Conservation (phyloP, 2,113 vertebrate genomes). For the Scopus umbretta region DNA sequence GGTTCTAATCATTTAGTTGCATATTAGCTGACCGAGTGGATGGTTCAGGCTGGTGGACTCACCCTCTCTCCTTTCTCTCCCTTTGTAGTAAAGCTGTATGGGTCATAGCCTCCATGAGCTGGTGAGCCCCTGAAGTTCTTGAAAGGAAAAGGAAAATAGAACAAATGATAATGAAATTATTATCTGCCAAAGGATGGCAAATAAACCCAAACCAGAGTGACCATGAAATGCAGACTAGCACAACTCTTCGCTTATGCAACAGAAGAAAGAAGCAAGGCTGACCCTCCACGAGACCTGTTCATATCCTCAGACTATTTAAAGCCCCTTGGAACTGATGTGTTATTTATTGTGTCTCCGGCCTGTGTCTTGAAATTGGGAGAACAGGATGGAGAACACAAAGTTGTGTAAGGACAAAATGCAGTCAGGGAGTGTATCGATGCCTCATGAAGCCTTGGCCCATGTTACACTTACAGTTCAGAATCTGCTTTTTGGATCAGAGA, state of each 20-base stretch:
- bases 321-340: neutral
- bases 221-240: neutral
- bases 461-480: neutral
- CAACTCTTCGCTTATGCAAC: neutral
- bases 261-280: neutral
- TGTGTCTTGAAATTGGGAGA: neutral
- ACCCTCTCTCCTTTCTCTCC: conserved; percentile 86
- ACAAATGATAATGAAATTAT: neutral
- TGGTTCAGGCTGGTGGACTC: conserved; percentile 3
- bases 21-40: neutral
- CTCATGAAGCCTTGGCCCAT: neutral
- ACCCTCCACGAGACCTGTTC: neutral
- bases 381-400: neutral
- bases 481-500: neutral
- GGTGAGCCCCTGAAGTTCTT: conserved; percentile 61
- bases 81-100: conserved; percentile 72
- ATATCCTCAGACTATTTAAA: neutral
- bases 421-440: neutral
- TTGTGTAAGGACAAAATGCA: neutral
- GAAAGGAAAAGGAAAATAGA: neutral
- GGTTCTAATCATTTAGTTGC: neutral
- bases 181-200: neutral
- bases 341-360: neutral
- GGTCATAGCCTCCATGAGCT: conserved; percentile 62
- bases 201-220: neutral